Evolutionary conservation across 2,888 invertebrate species (phyloP).

Genomic region (Syritta pipiens): DNA sequence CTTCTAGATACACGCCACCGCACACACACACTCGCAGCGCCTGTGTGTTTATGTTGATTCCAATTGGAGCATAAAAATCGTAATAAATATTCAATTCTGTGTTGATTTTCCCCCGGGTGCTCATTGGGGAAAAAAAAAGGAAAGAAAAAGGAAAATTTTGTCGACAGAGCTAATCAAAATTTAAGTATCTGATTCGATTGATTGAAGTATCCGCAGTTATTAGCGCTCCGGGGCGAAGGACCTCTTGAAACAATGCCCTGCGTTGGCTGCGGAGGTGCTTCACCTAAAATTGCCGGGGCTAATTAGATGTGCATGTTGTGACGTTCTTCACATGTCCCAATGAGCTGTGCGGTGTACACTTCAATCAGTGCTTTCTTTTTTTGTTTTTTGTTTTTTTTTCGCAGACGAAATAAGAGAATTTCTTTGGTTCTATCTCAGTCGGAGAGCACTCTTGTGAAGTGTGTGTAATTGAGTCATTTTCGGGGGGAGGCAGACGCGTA

Average conservation of each 20-base stretch:
- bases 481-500: no score
- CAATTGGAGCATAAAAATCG: slow-evolving; percentile 27
- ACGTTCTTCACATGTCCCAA: background rate
- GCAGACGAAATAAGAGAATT: slow-evolving; percentile 12
- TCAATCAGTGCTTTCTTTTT: no score
- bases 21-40: no score
- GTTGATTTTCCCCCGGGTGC: background rate
- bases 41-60: background rate
- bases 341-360: background rate
- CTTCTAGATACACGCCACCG: background rate
- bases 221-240: background rate
- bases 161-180: slow-evolving; percentile 1
- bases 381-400: no score
- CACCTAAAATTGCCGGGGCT: slow-evolving; percentile 10
- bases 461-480: slow-evolving; percentile 29
- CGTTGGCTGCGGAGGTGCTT: background rate
- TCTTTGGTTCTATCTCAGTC: background rate
- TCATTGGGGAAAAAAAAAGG: no score
- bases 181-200: slow-evolving; percentile 5
- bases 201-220: background rate
- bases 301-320: slow-evolving; percentile 19
- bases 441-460: slow-evolving; percentile 14
- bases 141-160: background rate
- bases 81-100: slow-evolving; percentile 26
- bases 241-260: no score